Evolutionary conservation across 2,888 invertebrate species (phyloP), one percentile per base, ranked within the genome.

Genomic region (Clistopyga incitator): DNA sequence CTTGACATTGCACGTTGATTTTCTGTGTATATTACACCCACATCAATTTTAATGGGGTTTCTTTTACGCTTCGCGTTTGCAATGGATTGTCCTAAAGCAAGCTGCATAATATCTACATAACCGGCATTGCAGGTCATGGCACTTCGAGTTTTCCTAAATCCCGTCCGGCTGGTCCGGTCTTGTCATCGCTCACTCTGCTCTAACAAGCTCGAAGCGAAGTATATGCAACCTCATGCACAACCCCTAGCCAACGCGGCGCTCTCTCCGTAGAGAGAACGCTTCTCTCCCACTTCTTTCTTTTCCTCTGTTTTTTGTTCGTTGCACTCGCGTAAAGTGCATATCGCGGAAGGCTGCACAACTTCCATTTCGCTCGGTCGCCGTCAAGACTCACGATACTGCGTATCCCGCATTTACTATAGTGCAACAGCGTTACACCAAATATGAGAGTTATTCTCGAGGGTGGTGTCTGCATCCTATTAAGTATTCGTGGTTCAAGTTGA

Each of bases 311-410:
- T 54, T 68, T 25, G 23, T 59, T 68, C 47, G 56, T 45, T 68
- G 54, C 56, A 34, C 52, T 75, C 68, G 45, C 56, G 59, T 50
- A 77, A 77, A 68, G 56, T 77, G 68, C 77, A 77, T 68, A 59
- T 56, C 67, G 67, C 77, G 77, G 59, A 59, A 77, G 42, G 68
- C 38, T 59, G 77, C 67, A 52, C 54, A 65, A 65, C 50, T 67
- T 77, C 56, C 76, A 77, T 68, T 68, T 77, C 56, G 45, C 68
- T 68, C 34, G 45, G 77, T 68, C 29, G 38, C 45, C 47, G 45
- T 34, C 59, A 34, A 68, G 59, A 56, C 45, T 47, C 56, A 20
- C 20, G 42, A 64, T 38, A 42, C 29, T 38, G 42, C 64, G 20
- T 64, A 64, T 42, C 18, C n/a, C 13, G 3, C 4, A 38, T 64